phyloP scores from a whole-genome alignment of 2,888 invertebrate genomes.

The Antitype chi region DNA sequence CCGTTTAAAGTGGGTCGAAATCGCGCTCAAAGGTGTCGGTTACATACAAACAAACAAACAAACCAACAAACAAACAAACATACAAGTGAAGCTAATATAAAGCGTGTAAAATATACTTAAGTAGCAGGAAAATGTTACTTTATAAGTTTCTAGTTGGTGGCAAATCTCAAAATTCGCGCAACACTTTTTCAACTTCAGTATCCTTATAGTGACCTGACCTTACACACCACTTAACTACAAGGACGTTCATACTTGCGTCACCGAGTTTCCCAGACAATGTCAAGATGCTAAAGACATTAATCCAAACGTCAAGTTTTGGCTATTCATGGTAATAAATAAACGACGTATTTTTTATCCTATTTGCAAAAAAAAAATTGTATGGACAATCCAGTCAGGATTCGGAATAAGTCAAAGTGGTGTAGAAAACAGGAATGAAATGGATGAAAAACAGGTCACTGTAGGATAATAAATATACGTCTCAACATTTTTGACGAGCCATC shows the following conservation, averaged over 20 bases:
- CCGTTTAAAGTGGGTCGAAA: too few relatives aligned
- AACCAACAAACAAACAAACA: too few relatives aligned
- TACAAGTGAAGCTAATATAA: too few relatives aligned
- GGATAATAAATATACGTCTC: neutral
- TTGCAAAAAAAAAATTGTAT: neutral
- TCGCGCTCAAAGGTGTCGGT: too few relatives aligned
- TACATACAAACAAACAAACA: too few relatives aligned
- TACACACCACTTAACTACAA: conserved; percentile 20
- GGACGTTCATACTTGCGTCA: conserved; percentile 44
- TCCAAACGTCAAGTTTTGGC: conserved; percentile 18
- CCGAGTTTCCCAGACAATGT: conserved; percentile 31
- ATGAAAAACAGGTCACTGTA: neutral
- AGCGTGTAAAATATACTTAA: conserved; percentile 6
- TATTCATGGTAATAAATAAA: neutral
- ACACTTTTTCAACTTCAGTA: conserved; percentile 8
- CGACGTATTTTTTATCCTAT: neutral
- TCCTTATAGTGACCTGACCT: conserved; percentile 47
- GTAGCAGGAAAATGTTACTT: neutral
- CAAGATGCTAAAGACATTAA: conserved; percentile 14
- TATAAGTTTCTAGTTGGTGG: neutral
- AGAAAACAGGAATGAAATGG: neutral
- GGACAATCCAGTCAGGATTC: neutral
- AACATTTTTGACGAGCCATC: neutral
- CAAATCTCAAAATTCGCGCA: neutral
- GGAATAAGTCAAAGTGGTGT: neutral